Base-by-base conservation (phyloP, 2,888 invertebrate species). In the Eupithecia exiguata region DNA sequence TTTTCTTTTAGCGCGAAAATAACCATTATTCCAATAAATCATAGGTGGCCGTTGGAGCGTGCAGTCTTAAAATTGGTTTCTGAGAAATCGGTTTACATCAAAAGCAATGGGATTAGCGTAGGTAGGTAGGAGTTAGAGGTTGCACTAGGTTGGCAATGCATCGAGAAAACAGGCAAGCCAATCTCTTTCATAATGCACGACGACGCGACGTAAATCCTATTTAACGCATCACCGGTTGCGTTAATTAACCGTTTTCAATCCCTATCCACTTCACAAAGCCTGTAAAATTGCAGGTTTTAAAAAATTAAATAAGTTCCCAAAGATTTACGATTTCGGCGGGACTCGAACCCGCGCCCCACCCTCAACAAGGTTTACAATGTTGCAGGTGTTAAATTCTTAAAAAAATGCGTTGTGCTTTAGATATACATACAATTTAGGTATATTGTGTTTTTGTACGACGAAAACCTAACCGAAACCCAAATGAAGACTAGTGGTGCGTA, bases 181-280 rank as follows among this genome's bases (percentile, higher is more conserved):
- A 89, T 91, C 89, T 89, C 89, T 91, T 89, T 90, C 88, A 88
- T 89, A 89, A 86, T 89, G 88, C 88, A 88, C 66, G 66, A 66
- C 66, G 25, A 65, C 82, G 84, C 85, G 83, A 84, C 86, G 85
- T 86, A 84, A 82, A 85, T 82, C 86, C 87, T 84, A 89, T 91
- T 90, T 89, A 87, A 91, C 91, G 89, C 89, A 86, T 87, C 89
- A 87, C 83, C 85, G 88, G 83, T 82, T 87, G 77, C 83, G 87
- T 88, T 93, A 91, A 92, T 93, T 92, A 92, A 88, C 84, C 85
- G 68, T 72, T 76, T 72, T 77, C 61, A 71, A 38, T 65, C 65
- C 35, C 49, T 68, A 72, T 49, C 25, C 30, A 62, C 16, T 62
- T 35, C 16, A 9, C 35, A 35, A 58, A 14, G 21, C 53, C 12